A percentile compares a stretch with the other conserved stretches of the same genome.
Evolutionary conservation across 2,888 invertebrate genomes (phyloP).

Genomic region (Bembecia ichneumoniformis): DNA sequence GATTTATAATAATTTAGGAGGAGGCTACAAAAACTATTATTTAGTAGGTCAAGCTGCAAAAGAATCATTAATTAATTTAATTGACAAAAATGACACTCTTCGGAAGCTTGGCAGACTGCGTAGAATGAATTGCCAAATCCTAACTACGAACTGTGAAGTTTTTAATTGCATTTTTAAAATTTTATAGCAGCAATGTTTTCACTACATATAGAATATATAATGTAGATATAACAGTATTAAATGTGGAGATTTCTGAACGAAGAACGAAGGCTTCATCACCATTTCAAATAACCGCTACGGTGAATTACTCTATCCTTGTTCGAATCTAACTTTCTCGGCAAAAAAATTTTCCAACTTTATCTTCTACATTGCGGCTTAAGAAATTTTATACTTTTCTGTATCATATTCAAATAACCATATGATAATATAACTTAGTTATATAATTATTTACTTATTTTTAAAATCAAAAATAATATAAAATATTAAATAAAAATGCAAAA

Average conservation of each 20-base stretch:
- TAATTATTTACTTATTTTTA: no score
- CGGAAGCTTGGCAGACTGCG: neutral
- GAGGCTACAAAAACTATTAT: no score
- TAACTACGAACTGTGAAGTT: neutral
- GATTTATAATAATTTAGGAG: no score
- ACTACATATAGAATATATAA: no score
- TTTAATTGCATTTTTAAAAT: neutral
- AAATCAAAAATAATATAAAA: no score
- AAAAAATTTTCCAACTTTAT: neutral
- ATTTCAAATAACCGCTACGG: conserved; percentile 18
- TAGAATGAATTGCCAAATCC: neutral
- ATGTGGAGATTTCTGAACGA: neutral
- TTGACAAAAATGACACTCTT: neutral
- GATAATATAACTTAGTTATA: no score
- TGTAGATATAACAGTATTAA: no score
- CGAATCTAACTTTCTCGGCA: conserved; percentile 17
- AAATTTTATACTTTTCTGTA: neutral
- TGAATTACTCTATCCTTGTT: conserved; percentile 20
- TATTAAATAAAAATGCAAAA: no score
- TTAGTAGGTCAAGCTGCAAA: neutral
- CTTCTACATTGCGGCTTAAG: neutral
- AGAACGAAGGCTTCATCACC: neutral
- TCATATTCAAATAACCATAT: no score
- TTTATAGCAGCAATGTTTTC: neutral
- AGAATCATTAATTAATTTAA: neutral